Conservation (phyloP, 23 tunicate genomes). For the Halocynthia aurantium region DNA sequence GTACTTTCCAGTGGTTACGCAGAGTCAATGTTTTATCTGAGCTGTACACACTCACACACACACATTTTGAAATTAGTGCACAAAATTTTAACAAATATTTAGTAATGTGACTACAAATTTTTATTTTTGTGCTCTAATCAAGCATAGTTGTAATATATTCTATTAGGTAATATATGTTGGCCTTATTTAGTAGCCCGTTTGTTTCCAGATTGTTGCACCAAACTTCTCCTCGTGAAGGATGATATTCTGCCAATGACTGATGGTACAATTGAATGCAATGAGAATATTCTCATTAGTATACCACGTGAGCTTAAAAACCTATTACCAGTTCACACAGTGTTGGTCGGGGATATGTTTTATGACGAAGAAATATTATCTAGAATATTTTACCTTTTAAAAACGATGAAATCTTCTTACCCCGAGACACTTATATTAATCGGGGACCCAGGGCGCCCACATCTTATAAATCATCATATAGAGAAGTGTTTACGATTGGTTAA, state of each 20-base stretch:
- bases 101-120: too few relatives aligned
- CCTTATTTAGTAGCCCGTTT: neutral
- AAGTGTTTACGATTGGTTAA: neutral
- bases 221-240: neutral
- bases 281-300: neutral
- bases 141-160: neutral
- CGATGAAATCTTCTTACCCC: neutral
- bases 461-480: conserved; percentile 7
- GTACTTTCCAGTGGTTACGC: too few relatives aligned
- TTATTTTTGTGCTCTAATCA: too few relatives aligned
- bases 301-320: neutral
- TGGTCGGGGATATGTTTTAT: conserved; percentile 42
- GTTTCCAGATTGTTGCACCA: neutral
- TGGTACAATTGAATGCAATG: neutral
- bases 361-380: conserved; percentile 22
- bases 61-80: too few relatives aligned
- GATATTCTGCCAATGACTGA: neutral
- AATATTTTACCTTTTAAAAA: neutral
- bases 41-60: too few relatives aligned
- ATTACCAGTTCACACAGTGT: conserved; percentile 8
- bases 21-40: too few relatives aligned
- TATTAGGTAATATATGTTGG: neutral
- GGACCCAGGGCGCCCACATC: conserved; percentile 30
- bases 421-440: conserved; percentile 19
- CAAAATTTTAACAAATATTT: too few relatives aligned